phyloP scores from a whole-genome alignment of 2,888 invertebrate species.

The Melangyna quadrimaculata region DNA sequence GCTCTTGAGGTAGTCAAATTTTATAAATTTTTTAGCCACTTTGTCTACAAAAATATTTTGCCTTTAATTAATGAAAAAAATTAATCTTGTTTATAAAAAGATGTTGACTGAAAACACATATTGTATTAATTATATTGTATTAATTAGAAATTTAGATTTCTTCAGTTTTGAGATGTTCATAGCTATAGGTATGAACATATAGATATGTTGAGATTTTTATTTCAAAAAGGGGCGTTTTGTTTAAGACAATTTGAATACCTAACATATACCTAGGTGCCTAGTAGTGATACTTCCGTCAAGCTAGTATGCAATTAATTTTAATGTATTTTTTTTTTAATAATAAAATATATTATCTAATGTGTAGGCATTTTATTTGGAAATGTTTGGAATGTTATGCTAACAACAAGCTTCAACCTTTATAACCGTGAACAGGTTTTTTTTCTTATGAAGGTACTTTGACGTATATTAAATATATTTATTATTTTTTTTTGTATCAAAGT shows the following conservation, averaged over 20 bases:
- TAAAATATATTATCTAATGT: too few relatives aligned
- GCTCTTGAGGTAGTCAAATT: slow-evolving; percentile 7
- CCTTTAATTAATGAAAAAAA: slow-evolving; percentile 28
- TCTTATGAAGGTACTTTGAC: not conserved
- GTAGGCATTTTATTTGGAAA: not conserved
- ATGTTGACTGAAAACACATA: slow-evolving; percentile 1
- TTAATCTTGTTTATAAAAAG: slow-evolving; percentile 23
- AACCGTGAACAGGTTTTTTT: not conserved
- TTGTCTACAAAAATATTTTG: slow-evolving; percentile 1
- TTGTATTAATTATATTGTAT: too few relatives aligned
- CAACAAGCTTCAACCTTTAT: not conserved
- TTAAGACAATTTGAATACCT: not conserved
- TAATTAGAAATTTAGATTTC: slow-evolving; percentile 16
- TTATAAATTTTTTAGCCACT: not conserved
- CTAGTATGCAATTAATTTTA: not conserved
- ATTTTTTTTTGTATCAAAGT: not conserved
- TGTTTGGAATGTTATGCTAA: not conserved
- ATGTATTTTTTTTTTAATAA: not conserved
- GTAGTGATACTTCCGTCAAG: not conserved
- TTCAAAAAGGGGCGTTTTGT: too few relatives aligned
- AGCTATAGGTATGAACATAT: too few relatives aligned
- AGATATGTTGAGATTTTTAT: too few relatives aligned
- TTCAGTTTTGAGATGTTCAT: too few relatives aligned
- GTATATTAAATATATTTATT: not conserved
- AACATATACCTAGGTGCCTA: not conserved